Conservation (phyloP, 2,888 invertebrate species). For the Cataglyphis cursor region DNA sequence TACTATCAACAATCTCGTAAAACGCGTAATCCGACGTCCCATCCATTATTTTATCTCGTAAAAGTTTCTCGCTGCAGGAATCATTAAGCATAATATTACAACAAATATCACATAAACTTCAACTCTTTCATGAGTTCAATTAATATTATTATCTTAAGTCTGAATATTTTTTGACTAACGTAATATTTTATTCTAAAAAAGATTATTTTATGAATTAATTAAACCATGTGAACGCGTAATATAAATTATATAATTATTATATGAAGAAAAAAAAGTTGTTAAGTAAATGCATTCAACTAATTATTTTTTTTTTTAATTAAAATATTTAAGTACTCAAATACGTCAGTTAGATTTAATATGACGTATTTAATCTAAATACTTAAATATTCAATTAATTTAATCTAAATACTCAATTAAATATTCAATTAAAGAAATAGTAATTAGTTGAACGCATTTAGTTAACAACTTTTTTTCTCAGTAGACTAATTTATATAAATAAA, state of each 20-base stretch:
- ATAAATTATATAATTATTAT: not conserved
- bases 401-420: no score
- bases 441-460: no score
- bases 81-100: not conserved
- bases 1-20: conserved; percentile 22
- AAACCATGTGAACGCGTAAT: not conserved
- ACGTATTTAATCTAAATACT: no score
- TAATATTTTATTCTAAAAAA: not conserved
- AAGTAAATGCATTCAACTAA: no score
- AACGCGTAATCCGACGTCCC: not conserved
- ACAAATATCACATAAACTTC: not conserved
- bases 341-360: no score
- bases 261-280: no score
- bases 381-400: no score
- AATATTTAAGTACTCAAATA: no score
- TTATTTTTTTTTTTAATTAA: no score
- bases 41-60: conserved; percentile 12
- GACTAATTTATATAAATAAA: not conserved
- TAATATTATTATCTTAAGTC: not conserved
- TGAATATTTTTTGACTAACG: not conserved
- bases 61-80: not conserved
- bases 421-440: no score
- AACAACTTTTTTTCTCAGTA: no score
- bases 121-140: not conserved
- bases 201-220: not conserved